Evolutionary conservation across 1,140 invertebrate species (phyloP).

Genomic region (Brachionus manjavacas): DNA sequence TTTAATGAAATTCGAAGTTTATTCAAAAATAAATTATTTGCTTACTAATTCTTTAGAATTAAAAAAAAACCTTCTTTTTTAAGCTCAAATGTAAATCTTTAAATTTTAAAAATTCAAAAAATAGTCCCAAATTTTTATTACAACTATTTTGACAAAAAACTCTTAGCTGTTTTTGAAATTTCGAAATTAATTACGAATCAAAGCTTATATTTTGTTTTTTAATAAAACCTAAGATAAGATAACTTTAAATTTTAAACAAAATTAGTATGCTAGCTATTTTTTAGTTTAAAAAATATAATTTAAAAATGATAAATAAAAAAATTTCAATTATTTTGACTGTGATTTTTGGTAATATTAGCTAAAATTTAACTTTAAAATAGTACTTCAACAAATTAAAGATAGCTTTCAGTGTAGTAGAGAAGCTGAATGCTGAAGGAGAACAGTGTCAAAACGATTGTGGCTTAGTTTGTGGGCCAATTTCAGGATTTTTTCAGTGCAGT

Average conservation of each 20-base stretch:
- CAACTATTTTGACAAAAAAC: too few relatives aligned
- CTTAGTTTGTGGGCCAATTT: neutral
- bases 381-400: neutral
- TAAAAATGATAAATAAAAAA: neutral
- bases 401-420: neutral
- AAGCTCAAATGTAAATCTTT: too few relatives aligned
- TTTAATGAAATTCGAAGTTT: too few relatives aligned
- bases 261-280: neutral
- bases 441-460: neutral
- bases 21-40: too few relatives aligned
- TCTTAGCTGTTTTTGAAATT: too few relatives aligned
- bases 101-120: too few relatives aligned
- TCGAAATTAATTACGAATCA: neutral
- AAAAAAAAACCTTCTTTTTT: too few relatives aligned
- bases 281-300: neutral
- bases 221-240: neutral
- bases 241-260: neutral
- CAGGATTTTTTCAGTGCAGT: neutral
- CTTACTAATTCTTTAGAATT: too few relatives aligned
- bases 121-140: too few relatives aligned
- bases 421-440: neutral
- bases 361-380: neutral
- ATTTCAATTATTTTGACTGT: neutral
- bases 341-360: neutral
- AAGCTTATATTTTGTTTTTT: neutral